Base-by-base conservation (phyloP, 2,113 vertebrate species). In the Toxotes jaculatrix region DNA sequence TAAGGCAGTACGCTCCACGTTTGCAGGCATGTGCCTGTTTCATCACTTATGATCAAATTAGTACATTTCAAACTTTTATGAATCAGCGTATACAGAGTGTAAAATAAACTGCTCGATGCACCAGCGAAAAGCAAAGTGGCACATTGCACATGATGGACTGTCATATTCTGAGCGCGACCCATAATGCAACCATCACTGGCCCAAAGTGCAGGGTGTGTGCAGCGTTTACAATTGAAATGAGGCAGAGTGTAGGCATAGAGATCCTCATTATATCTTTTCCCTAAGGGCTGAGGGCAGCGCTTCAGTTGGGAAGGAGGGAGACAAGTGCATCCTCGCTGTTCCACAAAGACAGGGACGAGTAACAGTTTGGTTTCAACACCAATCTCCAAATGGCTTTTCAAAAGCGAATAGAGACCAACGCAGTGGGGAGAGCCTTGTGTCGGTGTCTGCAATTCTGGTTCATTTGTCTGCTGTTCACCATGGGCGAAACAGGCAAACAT, bases 161-260 rank as follows among this genome's bases (percentile, higher is more conserved):
- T 95, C 92, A 92, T 62, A 87, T 87, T 80, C 70, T 80, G 88
- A 90, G 88, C 69, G 74, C 17, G 84, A 89, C 86, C 88, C 87
- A 93, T 95, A 93, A 95, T 95, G 86, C 90, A 83, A 82, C 92
- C 91, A 93, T 94, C 93, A 94, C 92, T 71, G 87, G 91, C 85
- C 93, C 92, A 94, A 93, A 93, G 90, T 87, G 87, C 80, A 84
- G 87, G 89, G 78, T 92, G 84, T 91, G 91, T 82, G 89, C 89
- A 89, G 85, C 90, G 91, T 94, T 94, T 94, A 93, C 92, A 93
- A 93, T 93, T 94, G 93, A 94, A 95, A 95, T 94, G 93, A 94
- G 95, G 91, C 92, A 91, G 90, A 93, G 88, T 85, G 88, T 72
- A 86, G 89, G 86, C 93, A 90, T 91, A 89, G 77, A 83, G 87